Percentiles rank a stretch among this genome's conserved stretches.
These are phyloP conservation scores for Ophion ellenae DNA, from an alignment of 2,888 invertebrate species.

Conservation along the genomic window DNA sequence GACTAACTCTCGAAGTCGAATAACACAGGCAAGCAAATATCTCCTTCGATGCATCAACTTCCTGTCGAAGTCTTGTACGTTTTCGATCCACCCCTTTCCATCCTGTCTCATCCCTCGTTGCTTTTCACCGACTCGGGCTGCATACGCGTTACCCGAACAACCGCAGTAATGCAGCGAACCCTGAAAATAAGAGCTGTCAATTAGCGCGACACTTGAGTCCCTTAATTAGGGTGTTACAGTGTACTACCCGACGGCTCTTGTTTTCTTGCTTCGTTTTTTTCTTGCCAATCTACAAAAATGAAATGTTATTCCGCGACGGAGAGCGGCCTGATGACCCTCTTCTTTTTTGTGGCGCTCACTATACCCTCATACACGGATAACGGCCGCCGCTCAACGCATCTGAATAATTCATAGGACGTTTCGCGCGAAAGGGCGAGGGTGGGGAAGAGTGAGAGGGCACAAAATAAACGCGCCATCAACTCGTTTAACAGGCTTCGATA, in stretches of 20 bases:
- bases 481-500: conserved; percentile 49
- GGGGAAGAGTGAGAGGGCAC: conserved; percentile 1
- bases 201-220: not conserved
- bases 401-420: conserved; percentile 60
- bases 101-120: too few relatives aligned
- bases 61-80: too few relatives aligned
- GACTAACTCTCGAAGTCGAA: too few relatives aligned
- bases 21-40: too few relatives aligned
- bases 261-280: not conserved
- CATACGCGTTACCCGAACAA: not conserved
- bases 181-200: not conserved
- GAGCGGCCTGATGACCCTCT: conserved; percentile 21
- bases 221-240: not conserved
- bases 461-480: not conserved
- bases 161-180: not conserved
- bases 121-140: too few relatives aligned
- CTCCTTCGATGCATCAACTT: too few relatives aligned
- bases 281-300: not conserved
- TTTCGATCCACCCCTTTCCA: too few relatives aligned
- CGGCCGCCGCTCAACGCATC: conserved; percentile 5
- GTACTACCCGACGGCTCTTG: not conserved
- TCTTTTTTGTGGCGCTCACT: conserved; percentile 11
- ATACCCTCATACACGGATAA: not conserved
- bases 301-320: not conserved
- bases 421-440: not conserved